phyloP scores from a whole-genome alignment of 2,113 vertebrate genomes.

The Cisticola juncidis region DNA sequence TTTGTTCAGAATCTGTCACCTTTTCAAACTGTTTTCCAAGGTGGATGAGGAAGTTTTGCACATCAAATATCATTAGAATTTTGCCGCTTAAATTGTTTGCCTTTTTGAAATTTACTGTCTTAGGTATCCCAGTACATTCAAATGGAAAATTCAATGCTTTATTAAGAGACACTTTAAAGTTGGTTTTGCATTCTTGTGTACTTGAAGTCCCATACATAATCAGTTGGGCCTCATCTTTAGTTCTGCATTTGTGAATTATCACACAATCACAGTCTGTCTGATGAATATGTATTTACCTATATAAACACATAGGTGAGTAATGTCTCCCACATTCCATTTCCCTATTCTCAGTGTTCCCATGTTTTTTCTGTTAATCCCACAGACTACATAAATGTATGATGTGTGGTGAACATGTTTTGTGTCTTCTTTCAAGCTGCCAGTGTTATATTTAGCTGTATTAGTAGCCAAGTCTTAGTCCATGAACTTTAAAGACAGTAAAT shows the following conservation, averaged over 20 bases:
- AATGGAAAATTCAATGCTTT: not conserved
- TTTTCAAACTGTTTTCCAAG: not conserved
- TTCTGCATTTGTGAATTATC: not conserved
- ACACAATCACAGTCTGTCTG: not conserved
- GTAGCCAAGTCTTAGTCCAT: not conserved
- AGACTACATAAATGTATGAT: not conserved
- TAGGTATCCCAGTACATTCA: not conserved
- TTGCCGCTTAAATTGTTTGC: not conserved
- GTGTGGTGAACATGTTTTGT: not conserved
- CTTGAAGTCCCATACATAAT: not conserved
- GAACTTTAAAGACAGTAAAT: not conserved
- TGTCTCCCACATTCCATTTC: not conserved
- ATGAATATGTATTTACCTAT: not conserved
- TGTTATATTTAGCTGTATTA: not conserved
- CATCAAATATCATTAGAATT: not conserved
- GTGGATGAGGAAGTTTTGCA: not conserved
- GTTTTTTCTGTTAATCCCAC: not conserved
- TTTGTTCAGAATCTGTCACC: not conserved
- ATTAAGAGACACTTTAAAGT: not conserved
- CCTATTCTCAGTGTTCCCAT: not conserved
- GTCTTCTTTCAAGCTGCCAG: not conserved
- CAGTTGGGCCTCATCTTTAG: not conserved
- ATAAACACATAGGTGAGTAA: not conserved
- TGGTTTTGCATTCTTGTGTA: not conserved
- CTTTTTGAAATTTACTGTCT: not conserved